These are phyloP conservation scores for Chitala chitala DNA, from an alignment of 2,113 vertebrate genomes.

Conservation along the genomic window DNA sequence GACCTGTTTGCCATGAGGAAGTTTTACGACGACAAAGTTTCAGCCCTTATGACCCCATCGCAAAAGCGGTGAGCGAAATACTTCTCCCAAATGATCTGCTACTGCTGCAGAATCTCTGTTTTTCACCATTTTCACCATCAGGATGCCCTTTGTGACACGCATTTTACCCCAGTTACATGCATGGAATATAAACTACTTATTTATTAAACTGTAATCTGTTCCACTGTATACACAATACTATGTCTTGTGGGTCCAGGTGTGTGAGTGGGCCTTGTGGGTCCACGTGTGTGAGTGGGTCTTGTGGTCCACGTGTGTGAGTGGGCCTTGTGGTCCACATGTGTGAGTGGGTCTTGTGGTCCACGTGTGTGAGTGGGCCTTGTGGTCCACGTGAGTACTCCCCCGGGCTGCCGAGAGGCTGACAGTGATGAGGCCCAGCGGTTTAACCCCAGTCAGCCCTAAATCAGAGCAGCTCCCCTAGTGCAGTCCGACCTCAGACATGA, in stretches of 20 bases:
- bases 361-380: background rate
- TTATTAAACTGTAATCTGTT: no score
- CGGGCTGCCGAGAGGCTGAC: background rate
- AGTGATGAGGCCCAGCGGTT: background rate
- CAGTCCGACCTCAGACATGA: background rate
- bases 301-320: background rate
- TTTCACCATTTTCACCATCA: background rate
- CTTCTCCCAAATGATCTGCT: no score
- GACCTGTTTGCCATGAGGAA: conserved; percentile 98
- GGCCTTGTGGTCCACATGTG: background rate
- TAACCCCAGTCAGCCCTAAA: background rate
- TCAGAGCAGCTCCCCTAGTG: background rate
- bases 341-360: background rate
- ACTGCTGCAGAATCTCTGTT: background rate
- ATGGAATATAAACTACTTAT: no score
- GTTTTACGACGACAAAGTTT: conserved; percentile 95
- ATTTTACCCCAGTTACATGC: no score
- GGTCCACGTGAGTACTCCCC: background rate
- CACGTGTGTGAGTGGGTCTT: background rate
- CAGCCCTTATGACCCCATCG: conserved; percentile 88
- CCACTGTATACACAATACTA: no score
- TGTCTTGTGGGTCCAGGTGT: no score
- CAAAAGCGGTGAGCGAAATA: conserved; percentile 93
- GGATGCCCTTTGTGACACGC: background rate
- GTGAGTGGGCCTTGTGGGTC: background rate